Evolutionary conservation across 2,797 vertebrate genomes (phyloP), one percentile per base, ranked within the genome.

Genomic region (Platyrinchus mystaceus): DNA sequence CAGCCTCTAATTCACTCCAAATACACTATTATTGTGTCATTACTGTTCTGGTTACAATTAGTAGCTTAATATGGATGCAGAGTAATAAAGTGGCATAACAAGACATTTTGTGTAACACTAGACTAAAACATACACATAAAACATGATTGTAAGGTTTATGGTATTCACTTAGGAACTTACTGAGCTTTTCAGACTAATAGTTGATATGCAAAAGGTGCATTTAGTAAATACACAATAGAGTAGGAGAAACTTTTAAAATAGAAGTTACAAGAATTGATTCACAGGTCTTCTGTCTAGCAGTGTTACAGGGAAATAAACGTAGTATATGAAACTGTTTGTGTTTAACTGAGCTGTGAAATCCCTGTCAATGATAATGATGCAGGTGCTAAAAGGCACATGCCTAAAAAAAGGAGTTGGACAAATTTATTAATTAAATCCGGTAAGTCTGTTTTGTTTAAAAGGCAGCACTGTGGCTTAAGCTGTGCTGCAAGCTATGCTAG

Each of bases 301-400:
- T 79, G 32, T 67, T 41, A 12, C 0, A 30, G n/a, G 22, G 28
- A 87, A 78, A 19, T 41, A 62, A 17, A 3, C 1, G 0, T 19
- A 36, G 16, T 24, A 24, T 14, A 58, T 7, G 22, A 41, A 82
- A 44, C 10, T 59, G 7, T 58, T 77, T 59, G 23, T 16, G 5
- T 71, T 78, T 52, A 67, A 13, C 5, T 71, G 34, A 60, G 15
- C 67, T 64, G 20, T 68, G 53, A 60, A 75, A 49, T 82, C 11
- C 9, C 3, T 56, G 7, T 36, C 11, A 69, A 0, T 69, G 23
- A 3, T 64, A 36, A 27, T 44, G n/a, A 56, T 81, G 26, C 22
- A 55, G 14, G 15, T 82, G 32, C 44, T 75, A 30, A 79, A 78
- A 87, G 24, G 50, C 14, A 30, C 28, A 30, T 52, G 17, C 44